Evolutionary conservation across 2,113 vertebrate species (phyloP).

Genomic region (Oryctolagus cuniculus): mOryCun1.1 NC_091439.1:64934501-64935000

Average conservation of each 20-base stretch:
- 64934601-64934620: not conserved
- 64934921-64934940: conserved; percentile 28
- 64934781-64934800: conserved; percentile 1
- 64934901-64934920: not conserved
- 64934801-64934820: not conserved
- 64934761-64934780: not conserved
- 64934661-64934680: not conserved
- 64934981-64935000: not conserved
- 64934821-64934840: conserved; percentile 42
- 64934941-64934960: conserved; percentile 1
- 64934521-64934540: not conserved
- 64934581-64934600: not conserved
- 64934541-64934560: not conserved
- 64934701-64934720: not conserved
- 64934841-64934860: not conserved
- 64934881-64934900: conserved; percentile 22
- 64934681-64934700: not conserved
- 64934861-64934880: conserved; percentile 40
- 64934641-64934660: not conserved
- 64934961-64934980: not conserved
- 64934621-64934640: not conserved
- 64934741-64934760: conserved; percentile 12
- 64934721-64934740: not conserved
- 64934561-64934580: not conserved
- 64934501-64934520: not conserved